These are phyloP conservation scores for Drosophila kanekoi DNA, from an alignment of 2,888 invertebrate genomes.

Conservation along the genomic window DNA sequence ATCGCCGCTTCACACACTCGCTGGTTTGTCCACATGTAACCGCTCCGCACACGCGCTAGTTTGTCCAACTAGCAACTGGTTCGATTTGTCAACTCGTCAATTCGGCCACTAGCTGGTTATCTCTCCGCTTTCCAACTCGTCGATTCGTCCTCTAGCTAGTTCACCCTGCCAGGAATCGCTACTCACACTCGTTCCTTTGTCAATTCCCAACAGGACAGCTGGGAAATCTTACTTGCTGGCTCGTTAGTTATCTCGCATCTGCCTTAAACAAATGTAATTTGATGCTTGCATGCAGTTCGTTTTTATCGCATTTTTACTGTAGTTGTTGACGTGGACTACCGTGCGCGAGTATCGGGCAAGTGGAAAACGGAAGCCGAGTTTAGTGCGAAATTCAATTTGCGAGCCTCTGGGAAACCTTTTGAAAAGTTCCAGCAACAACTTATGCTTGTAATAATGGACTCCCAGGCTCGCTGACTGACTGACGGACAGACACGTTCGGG, in stretches of 20 bases:
- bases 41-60: background rate
- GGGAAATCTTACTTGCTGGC: background rate
- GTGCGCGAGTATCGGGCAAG: slow-evolving; percentile 19
- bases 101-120: background rate
- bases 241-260: background rate
- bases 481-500: slow-evolving; percentile 34
- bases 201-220: background rate
- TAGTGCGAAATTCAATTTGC: slow-evolving; percentile 76
- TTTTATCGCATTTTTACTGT: slow-evolving; percentile 54
- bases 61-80: no score
- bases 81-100: background rate
- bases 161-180: no score
- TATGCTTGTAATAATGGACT: slow-evolving; percentile 47
- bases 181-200: background rate
- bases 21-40: background rate
- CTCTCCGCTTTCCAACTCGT: no score
- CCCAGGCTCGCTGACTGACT: slow-evolving; percentile 29
- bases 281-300: background rate
- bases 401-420: slow-evolving; percentile 40
- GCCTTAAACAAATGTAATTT: background rate
- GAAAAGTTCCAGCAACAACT: slow-evolving; percentile 36
- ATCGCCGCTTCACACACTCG: background rate
- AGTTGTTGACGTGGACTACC: slow-evolving; percentile 31
- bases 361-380: slow-evolving; percentile 72
- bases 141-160: no score